Conservation (phyloP, 2,113 vertebrate genomes). For the Coryphaenoides rupestris region DNA sequence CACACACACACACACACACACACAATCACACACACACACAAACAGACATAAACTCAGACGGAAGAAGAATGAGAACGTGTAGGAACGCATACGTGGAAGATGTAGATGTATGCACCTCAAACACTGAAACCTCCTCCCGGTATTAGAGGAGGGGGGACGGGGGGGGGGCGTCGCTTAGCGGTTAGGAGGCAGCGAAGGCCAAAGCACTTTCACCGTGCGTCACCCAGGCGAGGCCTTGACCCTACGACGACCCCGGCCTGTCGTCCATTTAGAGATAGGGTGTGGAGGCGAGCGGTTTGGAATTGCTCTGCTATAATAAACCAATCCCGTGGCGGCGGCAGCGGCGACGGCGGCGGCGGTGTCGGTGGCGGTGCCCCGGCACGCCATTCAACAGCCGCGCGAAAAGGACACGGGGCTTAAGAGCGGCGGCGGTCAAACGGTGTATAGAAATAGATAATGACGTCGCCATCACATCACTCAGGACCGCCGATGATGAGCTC, state of each 20-base stretch:
- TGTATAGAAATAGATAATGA: slow-evolving; percentile 30
- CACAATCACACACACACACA: slow-evolving; percentile 13
- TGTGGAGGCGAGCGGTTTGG: slow-evolving; percentile 15
- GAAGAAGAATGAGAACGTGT: neutral
- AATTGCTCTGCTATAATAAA: slow-evolving; percentile 46
- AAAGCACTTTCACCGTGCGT: slow-evolving; percentile 16
- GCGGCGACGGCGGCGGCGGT: slow-evolving; percentile 18
- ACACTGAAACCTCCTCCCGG: neutral
- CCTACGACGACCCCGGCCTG: slow-evolving; percentile 42
- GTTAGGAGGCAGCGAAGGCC: slow-evolving; percentile 31
- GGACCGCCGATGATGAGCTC: slow-evolving; percentile 3
- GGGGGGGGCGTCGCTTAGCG: too few relatives aligned
- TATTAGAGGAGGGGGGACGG: neutral
- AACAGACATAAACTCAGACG: slow-evolving; percentile 2
- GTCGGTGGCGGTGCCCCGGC: slow-evolving; percentile 31
- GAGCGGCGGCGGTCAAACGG: slow-evolving; percentile 22
- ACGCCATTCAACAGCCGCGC: slow-evolving; percentile 11
- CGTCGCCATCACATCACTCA: slow-evolving; percentile 22
- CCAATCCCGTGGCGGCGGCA: slow-evolving; percentile 20
- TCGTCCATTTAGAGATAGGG: slow-evolving; percentile 41
- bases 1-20: too few relatives aligned
- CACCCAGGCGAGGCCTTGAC: slow-evolving; percentile 33
- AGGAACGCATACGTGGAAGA: neutral
- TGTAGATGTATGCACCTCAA: neutral
- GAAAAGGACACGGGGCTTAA: slow-evolving; percentile 16